Evolutionary conservation across 1,140 invertebrate genomes (phyloP), one percentile per base, ranked within the genome.

Genomic region (Temnothorax nylanderi): DNA sequence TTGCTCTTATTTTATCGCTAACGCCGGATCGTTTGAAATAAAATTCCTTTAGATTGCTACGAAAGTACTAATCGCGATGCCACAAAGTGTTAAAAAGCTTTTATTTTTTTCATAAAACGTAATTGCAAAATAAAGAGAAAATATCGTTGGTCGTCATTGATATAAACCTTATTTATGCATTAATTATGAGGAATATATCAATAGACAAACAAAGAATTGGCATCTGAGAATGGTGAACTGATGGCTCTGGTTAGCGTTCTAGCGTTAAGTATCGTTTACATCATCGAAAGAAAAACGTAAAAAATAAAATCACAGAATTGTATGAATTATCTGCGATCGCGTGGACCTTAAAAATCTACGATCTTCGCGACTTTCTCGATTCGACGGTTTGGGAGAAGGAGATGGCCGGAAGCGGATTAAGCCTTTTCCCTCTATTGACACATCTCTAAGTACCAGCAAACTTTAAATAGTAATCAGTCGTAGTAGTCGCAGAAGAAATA

Each of bases 261-360:
- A 85, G 72, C 72, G 72, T 72, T 75, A 87, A 88, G 78, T 80
- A 87, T 86, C 82, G 78, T 64, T 91, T 90, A 88, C 86, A 86
- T 80, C 51, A 51, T n/a, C 41, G 64, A 90, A 86, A 58, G 54
- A 67, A 65, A 78, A 91, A 90, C 88, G 62, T 89, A 90, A 90
- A 80, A 69, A 75, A 54, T 89, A 91, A 91, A 85, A 91, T 91
- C 90, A 91, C 89, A 91, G 90, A 90, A 87, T 90, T 60, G 60
- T 85, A 74, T 87, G 87, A 90, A 90, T 89, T 87, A 87, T 71
- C 85, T 86, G 86, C n/a, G 82, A 80, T 76, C 34, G 88, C 78
- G 65, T 44, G 58, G 67, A 65, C 41, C 64, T 21, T 58, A 7
- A 87, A 26, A 60, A 76, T 56, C 34, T 49, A 47, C 41, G 49